phyloP scores from a whole-genome alignment of 2,113 vertebrate genomes.

The Eudyptes chrysolophus region DNA sequence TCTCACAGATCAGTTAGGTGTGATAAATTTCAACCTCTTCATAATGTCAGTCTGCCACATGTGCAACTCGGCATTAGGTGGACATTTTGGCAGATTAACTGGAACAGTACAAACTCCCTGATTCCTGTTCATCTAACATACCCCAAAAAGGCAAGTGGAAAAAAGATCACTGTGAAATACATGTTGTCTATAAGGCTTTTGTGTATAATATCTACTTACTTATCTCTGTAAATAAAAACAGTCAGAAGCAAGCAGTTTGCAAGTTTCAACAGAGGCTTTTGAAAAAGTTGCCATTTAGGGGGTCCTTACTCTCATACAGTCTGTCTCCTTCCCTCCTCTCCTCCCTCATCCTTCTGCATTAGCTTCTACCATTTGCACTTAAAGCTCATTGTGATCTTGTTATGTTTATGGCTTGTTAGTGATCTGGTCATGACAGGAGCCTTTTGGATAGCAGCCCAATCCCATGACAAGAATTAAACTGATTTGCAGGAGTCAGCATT shows the following conservation, averaged over 20 bases:
- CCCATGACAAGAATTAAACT: slow-evolving; percentile 32
- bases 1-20: background rate
- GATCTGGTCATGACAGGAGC: background rate
- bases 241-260: background rate
- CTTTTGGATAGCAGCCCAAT: background rate
- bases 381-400: background rate
- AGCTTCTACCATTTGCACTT: background rate
- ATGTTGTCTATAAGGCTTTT: background rate
- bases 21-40: background rate
- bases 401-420: background rate
- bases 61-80: accelerated
- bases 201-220: background rate
- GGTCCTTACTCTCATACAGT: background rate
- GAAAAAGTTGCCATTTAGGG: background rate
- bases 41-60: background rate
- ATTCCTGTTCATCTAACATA: background rate
- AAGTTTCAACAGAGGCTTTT: background rate
- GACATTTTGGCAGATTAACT: background rate
- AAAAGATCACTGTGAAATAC: background rate
- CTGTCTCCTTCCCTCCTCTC: background rate
- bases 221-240: background rate
- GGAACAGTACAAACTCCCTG: background rate
- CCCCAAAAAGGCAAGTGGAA: background rate
- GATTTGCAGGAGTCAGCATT: slow-evolving; percentile 40
- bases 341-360: background rate